Evolutionary conservation across 2,113 vertebrate genomes (phyloP), one percentile per base, ranked within the genome.

Genomic region (Xiphophorus maculatus): DNA sequence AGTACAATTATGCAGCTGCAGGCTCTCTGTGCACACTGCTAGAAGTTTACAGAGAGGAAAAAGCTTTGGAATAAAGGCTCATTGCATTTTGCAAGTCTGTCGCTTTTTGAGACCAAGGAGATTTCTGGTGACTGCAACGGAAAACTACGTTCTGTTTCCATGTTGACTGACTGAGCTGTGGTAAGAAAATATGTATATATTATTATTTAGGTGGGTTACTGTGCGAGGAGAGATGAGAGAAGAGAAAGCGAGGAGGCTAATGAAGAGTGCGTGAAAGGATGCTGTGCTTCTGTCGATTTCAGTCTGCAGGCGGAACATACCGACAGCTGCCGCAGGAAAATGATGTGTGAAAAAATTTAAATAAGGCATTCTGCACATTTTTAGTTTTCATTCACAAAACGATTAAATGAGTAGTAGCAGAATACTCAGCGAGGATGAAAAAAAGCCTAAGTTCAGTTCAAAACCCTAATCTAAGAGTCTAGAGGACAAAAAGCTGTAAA

Each of bases 71-170:
- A 79, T 60, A 79, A 76, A 75, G 66, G 60, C 29, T 82, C 51
- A 19, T 25, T 29, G 65, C 62, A n/a, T 84, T 91, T 76, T 27
- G 12, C 62, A 81, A 83, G 72, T 65, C 60, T 37, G 71, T 78
- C 66, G 68, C 19, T 48, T 76, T 5, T 72, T 28, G 77, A 89
- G 74, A 74, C 75, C 83, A 84, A 82, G 76, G 61, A 83, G 76
- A 68, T 63, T 75, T n/a, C 54, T n/a, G 61, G 63, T 76, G 81
- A 87, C 86, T 65, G 61, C 73, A 32, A 77, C 13, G 0, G 37
- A 82, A 76, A 78, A 48, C 44, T 33, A 71, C 0, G 42, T 81
- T 40, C 65, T 48, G 60, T 79, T 74, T 84, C 58, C 67, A 40
- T 66, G 30, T 74, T 8, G 8, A 63, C 37, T 73, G 33, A 74